Conservation (phyloP, 1,140 invertebrate species). For the Archivesica marissinica region DNA sequence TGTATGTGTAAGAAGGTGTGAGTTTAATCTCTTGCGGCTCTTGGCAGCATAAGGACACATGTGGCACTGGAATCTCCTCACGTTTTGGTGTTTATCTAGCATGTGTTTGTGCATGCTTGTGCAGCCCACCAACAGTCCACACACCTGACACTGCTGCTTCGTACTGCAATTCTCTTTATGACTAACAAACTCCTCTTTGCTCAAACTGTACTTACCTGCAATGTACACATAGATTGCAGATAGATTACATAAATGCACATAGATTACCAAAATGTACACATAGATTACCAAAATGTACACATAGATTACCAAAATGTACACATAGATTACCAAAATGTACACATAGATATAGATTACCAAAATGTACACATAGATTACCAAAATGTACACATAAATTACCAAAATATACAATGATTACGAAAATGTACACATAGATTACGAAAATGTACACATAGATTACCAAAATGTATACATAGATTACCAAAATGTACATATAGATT, state of each 20-base stretch:
- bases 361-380: no score
- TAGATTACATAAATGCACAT: neutral
- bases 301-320: no score
- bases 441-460: no score
- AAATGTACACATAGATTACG: no score
- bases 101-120: neutral
- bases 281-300: neutral
- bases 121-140: neutral
- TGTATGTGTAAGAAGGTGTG: neutral
- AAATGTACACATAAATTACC: no score
- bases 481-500: no score
- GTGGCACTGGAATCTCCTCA: constrained; percentile 15
- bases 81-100: neutral
- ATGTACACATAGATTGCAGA: neutral
- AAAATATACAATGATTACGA: no score
- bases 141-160: constrained; percentile 5
- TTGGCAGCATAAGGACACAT: constrained; percentile 20
- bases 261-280: neutral
- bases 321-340: no score
- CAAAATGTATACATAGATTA: no score
- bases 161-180: neutral
- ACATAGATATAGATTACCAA: no score
- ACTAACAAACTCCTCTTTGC: neutral
- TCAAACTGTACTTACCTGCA: neutral
- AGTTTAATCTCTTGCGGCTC: neutral